These are phyloP conservation scores for Callorhinus ursinus DNA, from an alignment of 2,113 vertebrate species.

Conservation along the genomic window DNA sequence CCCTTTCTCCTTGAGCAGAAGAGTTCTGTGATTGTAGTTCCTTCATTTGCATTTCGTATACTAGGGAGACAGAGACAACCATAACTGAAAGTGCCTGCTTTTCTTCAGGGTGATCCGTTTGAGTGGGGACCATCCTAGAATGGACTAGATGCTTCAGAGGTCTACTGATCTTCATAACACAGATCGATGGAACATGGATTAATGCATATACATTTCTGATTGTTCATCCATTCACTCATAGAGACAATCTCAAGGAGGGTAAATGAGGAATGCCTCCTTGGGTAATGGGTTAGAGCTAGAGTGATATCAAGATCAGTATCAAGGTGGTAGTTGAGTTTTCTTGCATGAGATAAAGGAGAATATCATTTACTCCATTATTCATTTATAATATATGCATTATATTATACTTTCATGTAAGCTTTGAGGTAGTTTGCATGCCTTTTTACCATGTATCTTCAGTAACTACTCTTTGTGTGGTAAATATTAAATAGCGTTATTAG, in stretches of 20 bases:
- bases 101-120: not conserved
- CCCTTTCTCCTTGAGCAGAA: not conserved
- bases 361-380: not conserved
- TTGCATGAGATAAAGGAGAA: not conserved
- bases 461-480: not conserved
- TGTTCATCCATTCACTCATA: not conserved
- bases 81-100: too few relatives aligned
- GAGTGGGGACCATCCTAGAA: not conserved
- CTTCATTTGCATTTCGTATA: not conserved
- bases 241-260: not conserved
- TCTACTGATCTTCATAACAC: not conserved
- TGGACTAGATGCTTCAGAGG: not conserved
- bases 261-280: not conserved
- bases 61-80: not conserved
- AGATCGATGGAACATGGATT: not conserved
- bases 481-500: not conserved
- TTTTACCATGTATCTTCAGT: not conserved
- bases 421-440: not conserved
- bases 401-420: not conserved
- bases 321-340: not conserved
- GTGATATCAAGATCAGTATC: not conserved
- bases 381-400: not conserved
- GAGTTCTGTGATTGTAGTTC: accelerated
- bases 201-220: not conserved
- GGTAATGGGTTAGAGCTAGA: not conserved